These are phyloP conservation scores for Ophion obscuratus DNA, from an alignment of 2,888 invertebrate species.

Conservation along the genomic window DNA sequence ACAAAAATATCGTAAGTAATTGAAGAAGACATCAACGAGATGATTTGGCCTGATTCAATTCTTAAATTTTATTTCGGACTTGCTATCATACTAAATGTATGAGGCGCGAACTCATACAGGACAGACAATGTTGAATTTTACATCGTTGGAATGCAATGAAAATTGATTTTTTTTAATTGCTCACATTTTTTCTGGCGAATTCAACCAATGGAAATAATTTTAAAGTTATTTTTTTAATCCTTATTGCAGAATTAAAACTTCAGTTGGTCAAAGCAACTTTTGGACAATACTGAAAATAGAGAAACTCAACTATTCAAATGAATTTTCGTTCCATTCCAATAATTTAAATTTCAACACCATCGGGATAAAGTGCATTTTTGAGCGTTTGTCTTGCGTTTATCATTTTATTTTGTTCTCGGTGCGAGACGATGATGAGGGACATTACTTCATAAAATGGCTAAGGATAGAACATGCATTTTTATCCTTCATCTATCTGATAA, in stretches of 20 bases:
- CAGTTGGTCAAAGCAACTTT: neutral
- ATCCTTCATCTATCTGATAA: slow-evolving; percentile 68
- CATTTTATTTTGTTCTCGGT: slow-evolving; percentile 62
- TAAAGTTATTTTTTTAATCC: neutral
- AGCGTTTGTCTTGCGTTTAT: slow-evolving; percentile 58
- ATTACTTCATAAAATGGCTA: slow-evolving; percentile 80
- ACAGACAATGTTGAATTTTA: neutral
- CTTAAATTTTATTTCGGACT: slow-evolving; percentile 57
- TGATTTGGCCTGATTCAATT: slow-evolving; percentile 61
- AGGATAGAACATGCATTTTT: slow-evolving; percentile 80
- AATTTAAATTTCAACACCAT: neutral
- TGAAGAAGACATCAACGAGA: slow-evolving; percentile 30
- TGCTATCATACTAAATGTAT: slow-evolving; percentile 45
- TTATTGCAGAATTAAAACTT: neutral
- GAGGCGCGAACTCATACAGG: slow-evolving; percentile 31
- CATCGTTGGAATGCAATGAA: neutral
- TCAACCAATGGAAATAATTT: neutral
- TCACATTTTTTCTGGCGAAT: neutral
- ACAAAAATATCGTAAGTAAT: slow-evolving; percentile 25
- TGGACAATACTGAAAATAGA: neutral
- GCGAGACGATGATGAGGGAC: slow-evolving; percentile 74
- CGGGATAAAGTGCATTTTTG: slow-evolving; percentile 42
- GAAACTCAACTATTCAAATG: neutral
- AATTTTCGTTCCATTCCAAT: neutral
- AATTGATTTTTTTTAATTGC: neutral